These are phyloP conservation scores for Tipula confusa DNA, from an alignment of 2,888 invertebrate genomes.

Conservation along the genomic window DNA sequence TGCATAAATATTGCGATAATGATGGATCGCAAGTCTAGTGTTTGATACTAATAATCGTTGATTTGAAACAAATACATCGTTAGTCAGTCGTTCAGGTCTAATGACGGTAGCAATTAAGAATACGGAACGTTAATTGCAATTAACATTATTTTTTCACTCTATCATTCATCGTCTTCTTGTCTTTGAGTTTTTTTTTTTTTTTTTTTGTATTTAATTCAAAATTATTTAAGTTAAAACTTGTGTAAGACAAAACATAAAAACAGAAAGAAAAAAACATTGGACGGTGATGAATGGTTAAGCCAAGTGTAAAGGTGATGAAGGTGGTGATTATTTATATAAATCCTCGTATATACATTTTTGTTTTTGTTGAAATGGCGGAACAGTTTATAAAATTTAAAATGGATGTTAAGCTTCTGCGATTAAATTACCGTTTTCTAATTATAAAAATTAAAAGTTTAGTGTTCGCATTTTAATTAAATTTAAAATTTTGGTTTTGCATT, in stretches of 20 bases:
- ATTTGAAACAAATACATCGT: constrained; percentile 20
- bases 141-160: neutral
- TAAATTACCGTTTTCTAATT: neutral
- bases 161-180: neutral
- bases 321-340: neutral
- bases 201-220: neutral
- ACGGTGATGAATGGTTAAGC: constrained; percentile 12
- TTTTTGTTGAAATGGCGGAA: neutral
- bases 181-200: neutral
- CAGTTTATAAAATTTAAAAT: neutral
- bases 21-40: neutral
- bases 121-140: constrained; percentile 25
- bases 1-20: neutral
- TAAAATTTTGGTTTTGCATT: constrained; percentile 5
- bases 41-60: neutral
- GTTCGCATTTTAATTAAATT: neutral
- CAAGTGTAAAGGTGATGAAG: neutral
- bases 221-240: neutral
- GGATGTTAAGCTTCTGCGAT: too few species aligned
- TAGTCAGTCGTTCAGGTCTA: constrained; percentile 20
- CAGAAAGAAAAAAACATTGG: neutral
- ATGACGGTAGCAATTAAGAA: constrained; percentile 20
- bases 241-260: neutral
- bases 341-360: too few species aligned
- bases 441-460: neutral